Base-by-base conservation (phyloP, 2,113 vertebrate species). In the Panthera tigris region DNA sequence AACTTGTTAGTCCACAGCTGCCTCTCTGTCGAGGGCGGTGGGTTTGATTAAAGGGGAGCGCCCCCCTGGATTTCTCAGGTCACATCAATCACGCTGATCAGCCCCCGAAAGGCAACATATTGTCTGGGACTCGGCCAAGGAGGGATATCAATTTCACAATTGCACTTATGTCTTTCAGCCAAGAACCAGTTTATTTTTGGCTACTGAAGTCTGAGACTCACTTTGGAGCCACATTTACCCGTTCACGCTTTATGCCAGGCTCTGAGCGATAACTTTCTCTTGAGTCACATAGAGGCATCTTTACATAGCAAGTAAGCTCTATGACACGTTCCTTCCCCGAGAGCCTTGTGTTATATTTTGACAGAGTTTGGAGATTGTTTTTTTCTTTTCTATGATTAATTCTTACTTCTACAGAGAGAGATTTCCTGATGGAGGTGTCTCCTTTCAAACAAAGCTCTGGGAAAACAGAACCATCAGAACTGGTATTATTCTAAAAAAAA, bases 21-120 rank as follows among this genome's bases (percentile, higher is more conserved):
- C 98, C 98, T 98, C 99, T 98, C 98, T 98, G 98, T 98, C 95
- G 98, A 99, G 98, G 98, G 98, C 96, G 27, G 97, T 98, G 98
- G 97, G 98, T 99, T 99, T 99, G 99, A 99, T 99, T 99, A 99
- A 99, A 98, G 98, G 98, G 99, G 98, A 98, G 99, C 98, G 98
- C 98, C 98, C 99, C 98, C 99, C 98, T 98, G 99, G 98, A 99
- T 98, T 98, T 98, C 98, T 98, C 99, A 98, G 98, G 98, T 98
- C 98, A 98, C 99, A 99, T 99, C 99, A 99, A 99, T 99, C 99
- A 99, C 98, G 98, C 99, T 99, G 99, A 99, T 99, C 99, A 99
- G 99, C 98, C 99, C 98, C 98, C 99, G 99, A 99, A 99, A 99
- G 99, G 99, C 99, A 99, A 99, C 99, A 99, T 99, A 99, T 99